Evolutionary conservation across 2,113 vertebrate species (phyloP), one percentile per base, ranked within the genome.

Genomic region (Phalacrocorax aristotelis): DNA sequence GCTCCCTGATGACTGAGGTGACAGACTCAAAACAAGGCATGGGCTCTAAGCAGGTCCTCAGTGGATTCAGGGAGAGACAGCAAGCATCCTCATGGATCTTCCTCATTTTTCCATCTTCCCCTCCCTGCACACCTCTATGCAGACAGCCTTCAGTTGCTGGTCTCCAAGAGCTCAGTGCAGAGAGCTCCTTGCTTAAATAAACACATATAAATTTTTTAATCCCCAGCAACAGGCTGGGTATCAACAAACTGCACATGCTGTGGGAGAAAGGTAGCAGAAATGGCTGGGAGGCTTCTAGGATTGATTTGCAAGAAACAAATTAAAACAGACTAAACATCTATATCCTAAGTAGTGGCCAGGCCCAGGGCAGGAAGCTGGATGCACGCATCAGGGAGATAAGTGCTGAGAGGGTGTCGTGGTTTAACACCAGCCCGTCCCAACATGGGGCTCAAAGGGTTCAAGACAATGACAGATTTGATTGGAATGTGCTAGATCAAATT

Each of bases 1-100:
- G 87, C 92, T 92, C 87, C 87, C 75, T 3, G 7, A 54, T 42
- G 75, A 42, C 85, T 88, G 95, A 94, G 71, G 91, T 91, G 87
- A 94, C 85, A 65, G 90, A 40, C 71, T 85, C 20, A 0, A 86
- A 97, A 96, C 7, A 36, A 95, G 66, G 51, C 93, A 80, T 23
- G 49, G 85, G 84, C 75, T 88, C 87, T 1, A 1, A 92, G 71
- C 66, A 70, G 83, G 80, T 93, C 82, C 79, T 72, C 92, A 92
- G n/a, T 52, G 66, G 87, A 70, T 84, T 91, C 87, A 94, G 70
- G 38, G 36, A 96, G 49, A 88, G 23, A 83, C 46, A 85, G 36
- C 27, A 75, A 91, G n/a, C 25, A 54, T 58, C 78, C 70, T 49
- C 7, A 23, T 79, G 40, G 23, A 61, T n/a, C 48, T 69, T 76